These are phyloP conservation scores for Marisa cornuarietis DNA, from an alignment of 1,140 invertebrate genomes.

Conservation along the genomic window DNA sequence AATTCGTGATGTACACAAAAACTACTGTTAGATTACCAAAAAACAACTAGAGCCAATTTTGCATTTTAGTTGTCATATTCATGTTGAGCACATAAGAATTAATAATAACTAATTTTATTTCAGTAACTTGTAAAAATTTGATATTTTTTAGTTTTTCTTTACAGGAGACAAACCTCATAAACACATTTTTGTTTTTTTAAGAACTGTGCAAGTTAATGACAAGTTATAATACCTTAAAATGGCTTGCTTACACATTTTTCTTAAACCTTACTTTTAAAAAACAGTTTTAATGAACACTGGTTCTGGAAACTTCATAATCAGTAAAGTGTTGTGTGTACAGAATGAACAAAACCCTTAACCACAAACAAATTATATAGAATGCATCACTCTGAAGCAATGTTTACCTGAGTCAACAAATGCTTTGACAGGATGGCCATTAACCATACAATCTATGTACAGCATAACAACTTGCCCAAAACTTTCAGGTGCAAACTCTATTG, in stretches of 20 bases:
- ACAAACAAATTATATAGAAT: not conserved
- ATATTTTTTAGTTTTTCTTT: no score
- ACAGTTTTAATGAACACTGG: not conserved
- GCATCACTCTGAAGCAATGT: not conserved
- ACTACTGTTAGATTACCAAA: no score
- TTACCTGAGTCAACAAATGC: conserved; percentile 96
- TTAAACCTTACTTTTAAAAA: not conserved
- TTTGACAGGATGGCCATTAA: conserved; percentile 95
- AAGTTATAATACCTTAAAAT: not conserved
- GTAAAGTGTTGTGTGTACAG: not conserved
- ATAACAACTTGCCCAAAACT: conserved; percentile 97
- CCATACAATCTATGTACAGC: conserved; percentile 82
- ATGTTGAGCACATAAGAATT: no score
- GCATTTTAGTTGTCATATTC: no score
- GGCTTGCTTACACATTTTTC: not conserved
- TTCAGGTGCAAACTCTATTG: conserved; percentile 98
- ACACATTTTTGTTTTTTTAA: no score
- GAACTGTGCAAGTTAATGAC: not conserved
- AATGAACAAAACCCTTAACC: not conserved
- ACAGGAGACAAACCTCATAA: no score
- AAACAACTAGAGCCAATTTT: no score
- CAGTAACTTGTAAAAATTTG: no score
- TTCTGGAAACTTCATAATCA: not conserved
- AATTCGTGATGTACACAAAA: no score
- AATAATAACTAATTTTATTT: no score